Evolutionary conservation across 2,113 vertebrate species (phyloP), one percentile per base, ranked within the genome.

Genomic region (Oncorhynchus tshawytscha): DNA sequence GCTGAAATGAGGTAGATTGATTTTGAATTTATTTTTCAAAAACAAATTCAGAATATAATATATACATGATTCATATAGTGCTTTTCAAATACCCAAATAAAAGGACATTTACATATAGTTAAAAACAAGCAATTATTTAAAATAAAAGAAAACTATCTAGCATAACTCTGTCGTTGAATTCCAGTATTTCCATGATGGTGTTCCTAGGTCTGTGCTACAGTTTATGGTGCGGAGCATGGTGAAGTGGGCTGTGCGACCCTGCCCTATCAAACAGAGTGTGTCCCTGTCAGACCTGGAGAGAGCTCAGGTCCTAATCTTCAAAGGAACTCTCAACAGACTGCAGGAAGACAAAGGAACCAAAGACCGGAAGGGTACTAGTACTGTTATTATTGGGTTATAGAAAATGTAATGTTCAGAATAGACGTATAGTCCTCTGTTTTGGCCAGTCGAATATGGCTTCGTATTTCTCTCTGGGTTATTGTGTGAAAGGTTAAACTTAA

Each of bases 181-280:
- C 3, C 51, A 54, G 51, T 15, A 54, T 54, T 54, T 18, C 51
- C 51, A 54, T 18, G 12, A 5, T 54, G 51, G 3, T 54, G 16
- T 18, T 54, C 15, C 51, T 18, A 54, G 51, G 51, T 90, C 92
- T 1, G 93, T 94, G 72, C 87, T 94, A 65, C 94, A 95, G 88
- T 93, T 92, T 45, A 87, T 95, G 75, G 92, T 95, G 78, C 92
- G 92, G 82, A 94, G 90, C 89, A 94, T 94, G 94, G 94, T 95
- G 77, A 95, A 94, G 83, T 94, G 93, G 94, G 94, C 94, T 0
- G 92, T 94, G 68, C 81, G 91, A 67, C 89, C 92, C 1, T 94
- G 93, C 67, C 94, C 94, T 16, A 94, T 94, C 82, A 93, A 92
- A 78, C 92, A 93, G 81, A 90, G 80, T 1, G 86, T 93, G 31